Evolutionary conservation across 1,140 invertebrate species (phyloP), one percentile per base, ranked within the genome.

Genomic region (Heliconius congener): DNA sequence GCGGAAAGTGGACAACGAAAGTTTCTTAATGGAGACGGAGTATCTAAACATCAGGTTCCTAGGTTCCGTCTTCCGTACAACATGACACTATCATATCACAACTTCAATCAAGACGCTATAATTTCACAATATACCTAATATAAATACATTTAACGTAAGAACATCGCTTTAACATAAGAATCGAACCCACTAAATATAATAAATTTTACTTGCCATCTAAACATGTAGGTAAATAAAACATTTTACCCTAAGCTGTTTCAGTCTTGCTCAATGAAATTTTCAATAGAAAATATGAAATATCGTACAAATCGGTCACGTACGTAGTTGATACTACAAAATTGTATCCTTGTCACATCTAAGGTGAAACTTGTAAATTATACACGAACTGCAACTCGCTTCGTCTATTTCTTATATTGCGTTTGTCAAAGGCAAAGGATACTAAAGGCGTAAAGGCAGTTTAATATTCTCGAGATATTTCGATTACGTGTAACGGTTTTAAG

Each of bases 321-420:
- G 13, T 39, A 77, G 76, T 77, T 77, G 76, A 77, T 77, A 77
- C 76, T 77, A 77, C 76, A 72, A 77, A 77, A 77, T 77, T 77
- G 70, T 66, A 77, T 77, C 76, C 34, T 55, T 70, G 60, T 75
- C 74, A 60, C 74, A 23, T 75, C 52, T 75, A 71, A 46, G 46
- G 70, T 77, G 42, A 71, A 50, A 46, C 57, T 76, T 77, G 76
- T 34, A 77, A 77, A 77, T 72, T 77, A 77, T 77, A 77, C 66
- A 76, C 57, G 42, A 66, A 60, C 37, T 76, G 74, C 57, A 76
- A 39, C 39, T 71, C 39, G 76, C 70, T 39, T 50, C 57, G 50
- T 19, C 75, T 23, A 39, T 77, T 52, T 77, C 39, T 73, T 73
- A 30, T 73, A 50, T 72, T 30, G 72, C n/a, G 72, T 50, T 73